These are phyloP conservation scores for Lytechinus pictus DNA, from an alignment of 35 echinoderm and acorn worm genomes.

Conservation along the genomic window DNA sequence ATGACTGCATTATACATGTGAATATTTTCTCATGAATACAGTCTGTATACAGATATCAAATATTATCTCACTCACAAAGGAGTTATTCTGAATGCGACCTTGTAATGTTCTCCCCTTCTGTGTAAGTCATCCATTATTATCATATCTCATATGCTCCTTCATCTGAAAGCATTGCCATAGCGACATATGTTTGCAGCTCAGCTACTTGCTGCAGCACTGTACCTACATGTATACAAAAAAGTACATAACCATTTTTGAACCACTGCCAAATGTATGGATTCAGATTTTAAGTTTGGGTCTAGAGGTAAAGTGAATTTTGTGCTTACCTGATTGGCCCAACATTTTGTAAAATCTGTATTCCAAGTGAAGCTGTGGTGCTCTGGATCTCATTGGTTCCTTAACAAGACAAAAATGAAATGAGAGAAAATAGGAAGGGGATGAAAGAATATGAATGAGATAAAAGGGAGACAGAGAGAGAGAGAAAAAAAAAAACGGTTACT, in stretches of 20 bases:
- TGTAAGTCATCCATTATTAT: not conserved
- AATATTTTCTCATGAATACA: not conserved
- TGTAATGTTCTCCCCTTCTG: not conserved
- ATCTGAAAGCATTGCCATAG: not conserved
- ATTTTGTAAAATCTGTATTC: conserved; percentile 99
- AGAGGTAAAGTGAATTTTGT: not conserved
- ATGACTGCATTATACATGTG: not conserved
- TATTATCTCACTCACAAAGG: not conserved
- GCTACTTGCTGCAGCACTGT: not conserved
- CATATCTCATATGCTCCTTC: not conserved
- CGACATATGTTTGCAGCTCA: not conserved
- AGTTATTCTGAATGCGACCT: not conserved
- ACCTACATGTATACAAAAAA: not conserved
- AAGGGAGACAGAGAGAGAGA: not conserved
- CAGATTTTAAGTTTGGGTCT: not conserved
- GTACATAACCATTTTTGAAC: not conserved
- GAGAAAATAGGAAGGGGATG: not conserved
- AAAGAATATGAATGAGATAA: not conserved
- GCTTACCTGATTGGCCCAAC: conserved; percentile 95
- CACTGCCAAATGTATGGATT: not conserved
- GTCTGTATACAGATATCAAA: no score
- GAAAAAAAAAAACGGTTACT: not conserved
- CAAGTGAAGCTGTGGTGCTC: conserved; percentile 96
- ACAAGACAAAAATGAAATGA: conserved; percentile 29
- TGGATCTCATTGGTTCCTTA: conserved; percentile 96